These are phyloP conservation scores for Onychorhynchus coronatus DNA, from an alignment of 2,113 vertebrate genomes.

Conservation along the genomic window DNA sequence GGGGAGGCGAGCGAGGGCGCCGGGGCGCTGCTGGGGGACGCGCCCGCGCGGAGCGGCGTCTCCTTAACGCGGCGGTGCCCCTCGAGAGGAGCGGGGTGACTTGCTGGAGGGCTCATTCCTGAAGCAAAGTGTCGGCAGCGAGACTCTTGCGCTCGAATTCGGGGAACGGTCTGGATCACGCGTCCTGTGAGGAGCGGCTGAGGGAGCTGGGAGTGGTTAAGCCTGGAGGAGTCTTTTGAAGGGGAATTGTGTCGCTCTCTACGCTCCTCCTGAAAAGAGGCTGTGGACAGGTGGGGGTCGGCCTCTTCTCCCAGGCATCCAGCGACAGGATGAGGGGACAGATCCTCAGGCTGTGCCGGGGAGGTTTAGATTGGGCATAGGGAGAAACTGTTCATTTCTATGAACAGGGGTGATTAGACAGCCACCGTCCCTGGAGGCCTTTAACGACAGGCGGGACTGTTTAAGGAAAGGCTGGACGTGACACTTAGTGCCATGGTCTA, in stretches of 20 bases:
- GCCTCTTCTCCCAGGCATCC: too few species aligned
- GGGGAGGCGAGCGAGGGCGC: neutral
- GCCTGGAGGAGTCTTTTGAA: neutral
- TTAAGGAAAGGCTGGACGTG: neutral
- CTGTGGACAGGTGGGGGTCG: too few species aligned
- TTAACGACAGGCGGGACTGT: neutral
- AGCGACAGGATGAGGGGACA: neutral
- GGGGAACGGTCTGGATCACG: neutral
- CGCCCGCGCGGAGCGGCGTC: neutral
- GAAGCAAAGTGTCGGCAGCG: neutral
- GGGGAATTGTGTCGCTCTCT: rapidly evolving
- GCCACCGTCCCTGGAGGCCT: neutral
- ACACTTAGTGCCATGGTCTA: neutral
- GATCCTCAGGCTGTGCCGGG: neutral
- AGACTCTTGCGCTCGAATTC: too few species aligned
- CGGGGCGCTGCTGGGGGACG: neutral
- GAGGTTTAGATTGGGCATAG: neutral
- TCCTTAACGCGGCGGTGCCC: neutral
- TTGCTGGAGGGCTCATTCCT: neutral
- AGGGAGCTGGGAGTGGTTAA: neutral
- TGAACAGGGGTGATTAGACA: neutral
- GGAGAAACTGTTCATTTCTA: neutral
- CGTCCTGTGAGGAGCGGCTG: neutral
- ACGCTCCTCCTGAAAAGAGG: rapidly evolving
- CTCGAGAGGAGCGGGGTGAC: too few species aligned